phyloP scores from a whole-genome alignment of 2,113 vertebrate species.

The Tringa solitaria region DNA sequence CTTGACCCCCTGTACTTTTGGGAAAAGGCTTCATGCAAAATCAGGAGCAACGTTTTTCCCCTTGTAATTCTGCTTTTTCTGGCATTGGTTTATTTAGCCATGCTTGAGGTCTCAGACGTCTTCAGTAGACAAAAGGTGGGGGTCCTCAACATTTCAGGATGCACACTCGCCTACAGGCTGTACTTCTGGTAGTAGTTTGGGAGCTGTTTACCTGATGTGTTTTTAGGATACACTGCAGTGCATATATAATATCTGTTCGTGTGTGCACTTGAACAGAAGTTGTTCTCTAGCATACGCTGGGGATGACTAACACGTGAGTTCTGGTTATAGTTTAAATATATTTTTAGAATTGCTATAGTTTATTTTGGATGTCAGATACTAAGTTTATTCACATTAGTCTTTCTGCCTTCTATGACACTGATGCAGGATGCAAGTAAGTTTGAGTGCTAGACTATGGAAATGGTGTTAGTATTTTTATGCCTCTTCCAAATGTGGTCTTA shows the following conservation, averaged over 20 bases:
- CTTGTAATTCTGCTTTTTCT: not conserved
- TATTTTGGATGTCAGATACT: not conserved
- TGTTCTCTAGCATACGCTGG: not conserved
- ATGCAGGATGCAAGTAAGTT: not conserved
- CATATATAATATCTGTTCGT: not conserved
- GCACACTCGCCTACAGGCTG: not conserved
- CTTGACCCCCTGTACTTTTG: not conserved
- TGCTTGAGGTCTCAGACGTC: not conserved
- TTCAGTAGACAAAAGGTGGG: not conserved
- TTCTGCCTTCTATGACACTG: not conserved
- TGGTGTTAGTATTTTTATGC: not conserved
- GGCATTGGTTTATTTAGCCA: not conserved
- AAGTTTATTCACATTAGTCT: not conserved
- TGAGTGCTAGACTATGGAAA: not conserved
- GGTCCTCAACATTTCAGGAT: not conserved
- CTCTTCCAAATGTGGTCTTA: not conserved
- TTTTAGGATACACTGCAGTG: not conserved
- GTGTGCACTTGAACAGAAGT: not conserved
- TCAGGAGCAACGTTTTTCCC: not conserved
- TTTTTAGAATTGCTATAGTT: not conserved
- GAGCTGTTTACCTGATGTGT: not conserved
- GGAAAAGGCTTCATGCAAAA: not conserved
- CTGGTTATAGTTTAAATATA: not conserved
- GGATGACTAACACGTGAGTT: not conserved
- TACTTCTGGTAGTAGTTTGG: not conserved